Evolutionary conservation across 1,140 invertebrate genomes (phyloP).

Genomic region (Oncopeltus fasciatus): DNA sequence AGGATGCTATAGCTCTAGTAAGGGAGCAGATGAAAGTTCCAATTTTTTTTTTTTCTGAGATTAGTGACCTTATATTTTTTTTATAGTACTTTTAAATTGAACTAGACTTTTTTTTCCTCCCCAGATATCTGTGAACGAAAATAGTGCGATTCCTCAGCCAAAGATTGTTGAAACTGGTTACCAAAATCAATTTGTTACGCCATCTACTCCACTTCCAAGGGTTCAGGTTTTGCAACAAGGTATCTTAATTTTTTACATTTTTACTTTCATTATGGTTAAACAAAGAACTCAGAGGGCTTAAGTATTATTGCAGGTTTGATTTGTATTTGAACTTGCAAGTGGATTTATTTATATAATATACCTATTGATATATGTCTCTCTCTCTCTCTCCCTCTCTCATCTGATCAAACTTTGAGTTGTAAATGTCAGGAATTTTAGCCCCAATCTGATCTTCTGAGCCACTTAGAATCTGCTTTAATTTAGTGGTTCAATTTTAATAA

Average conservation of each 20-base stretch:
- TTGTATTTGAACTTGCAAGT: no score
- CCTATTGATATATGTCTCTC: no score
- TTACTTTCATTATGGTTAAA: background rate
- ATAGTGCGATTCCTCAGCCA: background rate
- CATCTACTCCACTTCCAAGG: conserved; percentile 10
- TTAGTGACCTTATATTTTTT: background rate
- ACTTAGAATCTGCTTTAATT: no score
- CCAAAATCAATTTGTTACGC: conserved; percentile 9
- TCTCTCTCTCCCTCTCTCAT: no score
- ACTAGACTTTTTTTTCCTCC: background rate
- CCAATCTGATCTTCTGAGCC: no score
- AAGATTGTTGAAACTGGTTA: conserved; percentile 2
- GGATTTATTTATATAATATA: no score
- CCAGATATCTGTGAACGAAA: background rate
- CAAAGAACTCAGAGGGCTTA: no score
- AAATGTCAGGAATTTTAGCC: no score
- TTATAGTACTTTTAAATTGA: background rate
- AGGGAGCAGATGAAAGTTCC: background rate
- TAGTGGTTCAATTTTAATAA: no score
- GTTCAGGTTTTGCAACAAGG: conserved; percentile 9
- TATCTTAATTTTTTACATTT: background rate
- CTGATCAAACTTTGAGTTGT: no score
- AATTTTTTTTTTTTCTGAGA: background rate
- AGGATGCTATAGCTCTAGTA: background rate
- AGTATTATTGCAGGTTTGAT: no score